Base-by-base conservation (phyloP, 2,113 vertebrate genomes). In the Vulpes ferrilata region DNA sequence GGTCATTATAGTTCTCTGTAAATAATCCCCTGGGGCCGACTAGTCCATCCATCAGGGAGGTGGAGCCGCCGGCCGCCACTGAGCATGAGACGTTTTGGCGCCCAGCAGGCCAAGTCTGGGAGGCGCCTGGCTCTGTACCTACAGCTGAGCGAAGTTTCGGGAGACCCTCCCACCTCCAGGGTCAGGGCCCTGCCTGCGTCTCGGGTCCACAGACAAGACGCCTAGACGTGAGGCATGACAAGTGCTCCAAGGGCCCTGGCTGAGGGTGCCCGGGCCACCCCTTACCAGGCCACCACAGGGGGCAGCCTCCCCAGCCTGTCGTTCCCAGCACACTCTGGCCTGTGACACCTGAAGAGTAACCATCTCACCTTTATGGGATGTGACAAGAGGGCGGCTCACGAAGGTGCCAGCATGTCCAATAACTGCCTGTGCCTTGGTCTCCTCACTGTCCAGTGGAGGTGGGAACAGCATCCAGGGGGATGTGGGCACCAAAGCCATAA, bases 391-490 rank as follows among this genome's bases (percentile, higher is more conserved):
- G 10, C 20, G 16, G 13, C 51, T 79, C 60, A 9, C 51, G 5
- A 3, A 9, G 17, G 15, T 67, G 69, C 23, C 7, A 48, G 17
- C 0, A 8, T 11, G 13, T 22, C 59, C 19, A 7, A 4, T 35
- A 69, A 22, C 4, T 1, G 17, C 23, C 74, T 43, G 38, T 51
- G 20, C 74, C 64, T 92, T 64, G 13, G 32, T 73, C 43, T 87
- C 82, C 82, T 86, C 43, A 25, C 53, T 71, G 25, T 69, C 35
- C 12, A 3, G 7, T 64, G 73, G 89, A 27, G 65, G 8, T 35
- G 35, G 38, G 19, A 23, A 19, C 17, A 19, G 59, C 2, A 2
- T 20, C 19, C 10, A 0, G 2, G 5, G 32, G 17, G 15, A 0
- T 17, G 32, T n/a, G 19, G 65, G 79, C 30, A 38, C 12, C 11